phyloP scores from a whole-genome alignment of 2,888 invertebrate genomes.

The Parascotia fuliginaria region DNA sequence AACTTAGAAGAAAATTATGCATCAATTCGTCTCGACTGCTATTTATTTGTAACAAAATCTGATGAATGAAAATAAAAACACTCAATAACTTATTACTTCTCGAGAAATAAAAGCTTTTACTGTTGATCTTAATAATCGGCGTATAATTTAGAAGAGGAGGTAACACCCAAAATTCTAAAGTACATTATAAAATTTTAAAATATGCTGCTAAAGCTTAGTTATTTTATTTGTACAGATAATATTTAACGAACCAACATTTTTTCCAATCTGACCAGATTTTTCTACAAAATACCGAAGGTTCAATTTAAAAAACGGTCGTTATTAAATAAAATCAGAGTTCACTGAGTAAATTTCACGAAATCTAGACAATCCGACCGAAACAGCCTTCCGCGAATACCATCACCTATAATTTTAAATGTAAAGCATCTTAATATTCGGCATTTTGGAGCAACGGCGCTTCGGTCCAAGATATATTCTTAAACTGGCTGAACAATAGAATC shows the following conservation, averaged over 20 bases:
- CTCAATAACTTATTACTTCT: too few relatives aligned
- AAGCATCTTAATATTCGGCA: constrained; percentile 59
- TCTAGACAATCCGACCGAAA: constrained; percentile 28
- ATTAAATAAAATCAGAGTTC: constrained; percentile 5
- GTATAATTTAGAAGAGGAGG: too few relatives aligned
- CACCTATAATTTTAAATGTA: constrained; percentile 60
- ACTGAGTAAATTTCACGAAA: constrained; percentile 22
- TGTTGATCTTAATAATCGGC: too few relatives aligned
- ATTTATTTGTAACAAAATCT: too few relatives aligned
- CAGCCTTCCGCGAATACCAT: constrained; percentile 40
- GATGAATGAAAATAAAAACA: too few relatives aligned
- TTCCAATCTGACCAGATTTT: neutral
- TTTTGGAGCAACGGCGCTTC: constrained; percentile 50
- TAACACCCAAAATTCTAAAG: too few relatives aligned
- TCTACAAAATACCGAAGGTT: neutral
- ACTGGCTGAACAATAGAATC: constrained; percentile 24
- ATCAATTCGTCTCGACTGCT: too few relatives aligned
- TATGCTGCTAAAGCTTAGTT: neutral
- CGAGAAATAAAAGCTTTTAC: too few relatives aligned
- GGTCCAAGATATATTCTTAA: constrained; percentile 41
- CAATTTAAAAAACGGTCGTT: constrained; percentile 19
- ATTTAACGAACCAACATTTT: constrained; percentile 1
- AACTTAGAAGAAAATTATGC: too few relatives aligned
- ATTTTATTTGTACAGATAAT: neutral
- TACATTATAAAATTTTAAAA: too few relatives aligned